Percentiles rank a stretch among this genome's conserved stretches.
These are phyloP conservation scores for Poeciliopsis infans DNA, from an alignment of 2,797 vertebrate genomes.

Conservation along the genomic window DNA sequence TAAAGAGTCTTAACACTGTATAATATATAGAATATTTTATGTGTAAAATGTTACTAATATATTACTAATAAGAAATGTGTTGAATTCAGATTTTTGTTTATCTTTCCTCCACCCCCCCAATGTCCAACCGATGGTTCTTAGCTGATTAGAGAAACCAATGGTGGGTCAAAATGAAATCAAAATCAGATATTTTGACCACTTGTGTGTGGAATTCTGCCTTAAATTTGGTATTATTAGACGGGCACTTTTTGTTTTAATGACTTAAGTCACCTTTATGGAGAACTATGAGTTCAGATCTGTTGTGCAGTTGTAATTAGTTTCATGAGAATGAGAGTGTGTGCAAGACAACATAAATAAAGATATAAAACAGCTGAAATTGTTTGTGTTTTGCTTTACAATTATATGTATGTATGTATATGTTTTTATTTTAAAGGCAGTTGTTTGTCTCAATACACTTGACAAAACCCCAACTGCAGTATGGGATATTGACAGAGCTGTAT, in stretches of 20 bases:
- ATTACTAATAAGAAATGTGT: conserved; percentile 71
- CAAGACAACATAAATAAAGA: conserved; percentile 70
- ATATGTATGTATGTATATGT: too few species aligned
- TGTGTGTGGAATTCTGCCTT: conserved; percentile 76
- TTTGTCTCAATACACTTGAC: too few species aligned
- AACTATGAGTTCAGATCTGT: conserved; percentile 60
- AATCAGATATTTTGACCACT: conserved; percentile 70
- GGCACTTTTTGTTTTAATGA: conserved; percentile 64
- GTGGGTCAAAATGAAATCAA: conserved; percentile 69
- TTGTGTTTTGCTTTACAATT: neutral
- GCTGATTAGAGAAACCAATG: conserved; percentile 66
- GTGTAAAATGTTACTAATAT: conserved; percentile 79
- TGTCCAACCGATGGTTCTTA: conserved; percentile 73
- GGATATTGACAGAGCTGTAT: neutral
- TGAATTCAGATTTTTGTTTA: conserved; percentile 70
- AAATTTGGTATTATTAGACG: conserved; percentile 70
- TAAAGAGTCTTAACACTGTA: conserved; percentile 77
- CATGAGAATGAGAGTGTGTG: conserved; percentile 50
- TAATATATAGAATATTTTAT: conserved; percentile 82
- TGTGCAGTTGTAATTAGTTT: conserved; percentile 74
- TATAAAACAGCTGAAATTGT: conserved; percentile 30
- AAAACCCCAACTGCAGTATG: neutral
- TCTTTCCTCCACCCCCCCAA: conserved; percentile 51
- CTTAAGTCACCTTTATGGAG: conserved; percentile 65
- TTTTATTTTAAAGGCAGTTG: too few species aligned